phyloP scores from a whole-genome alignment of 2,797 vertebrate genomes.

The Microctenopoma lineatum region DNA sequence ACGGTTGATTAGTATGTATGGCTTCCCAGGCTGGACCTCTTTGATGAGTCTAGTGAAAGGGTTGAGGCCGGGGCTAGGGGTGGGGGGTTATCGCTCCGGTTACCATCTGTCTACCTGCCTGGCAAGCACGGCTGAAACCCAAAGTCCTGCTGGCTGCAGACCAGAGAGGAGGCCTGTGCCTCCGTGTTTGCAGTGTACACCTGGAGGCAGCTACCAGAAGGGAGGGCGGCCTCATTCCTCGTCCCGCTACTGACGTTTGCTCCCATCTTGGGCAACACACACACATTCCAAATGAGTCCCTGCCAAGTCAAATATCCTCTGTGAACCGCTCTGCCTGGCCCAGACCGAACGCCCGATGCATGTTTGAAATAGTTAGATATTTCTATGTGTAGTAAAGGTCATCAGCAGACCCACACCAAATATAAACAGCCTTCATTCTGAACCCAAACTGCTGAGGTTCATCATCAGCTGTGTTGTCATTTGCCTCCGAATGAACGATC shows the following conservation, averaged over 20 bases:
- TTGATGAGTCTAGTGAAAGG: slow-evolving; percentile 55
- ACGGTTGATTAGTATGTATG: slow-evolving; percentile 51
- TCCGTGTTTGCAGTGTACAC: slow-evolving; percentile 55
- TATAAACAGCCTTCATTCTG: slow-evolving; percentile 7
- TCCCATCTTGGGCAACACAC: slow-evolving; percentile 45
- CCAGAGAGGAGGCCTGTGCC: slow-evolving; percentile 46
- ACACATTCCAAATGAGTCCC: slow-evolving; percentile 66
- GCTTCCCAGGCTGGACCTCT: slow-evolving; percentile 53
- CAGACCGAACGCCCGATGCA: slow-evolving; percentile 6
- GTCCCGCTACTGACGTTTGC: slow-evolving; percentile 22
- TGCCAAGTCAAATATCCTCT: slow-evolving; percentile 59
- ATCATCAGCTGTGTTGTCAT: slow-evolving; percentile 14
- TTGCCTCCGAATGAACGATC: slow-evolving; percentile 38
- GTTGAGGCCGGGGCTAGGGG: neutral
- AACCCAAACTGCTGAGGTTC: slow-evolving; percentile 27
- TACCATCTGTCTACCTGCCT: slow-evolving; percentile 69
- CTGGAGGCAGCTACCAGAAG: slow-evolving; percentile 50
- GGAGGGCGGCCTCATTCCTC: slow-evolving; percentile 40
- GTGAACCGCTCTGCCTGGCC: slow-evolving; percentile 2
- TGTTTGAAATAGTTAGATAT: slow-evolving; percentile 13
- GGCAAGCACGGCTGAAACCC: slow-evolving; percentile 47
- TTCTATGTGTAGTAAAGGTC: neutral
- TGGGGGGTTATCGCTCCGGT: slow-evolving; percentile 54
- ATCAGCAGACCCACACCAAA: slow-evolving; percentile 5
- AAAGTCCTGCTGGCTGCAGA: slow-evolving; percentile 57